Percentiles rank a stretch among this genome's conserved stretches.
These are phyloP conservation scores for Labroides dimidiatus DNA, from an alignment of 2,797 vertebrate species.

Conservation along the genomic window DNA sequence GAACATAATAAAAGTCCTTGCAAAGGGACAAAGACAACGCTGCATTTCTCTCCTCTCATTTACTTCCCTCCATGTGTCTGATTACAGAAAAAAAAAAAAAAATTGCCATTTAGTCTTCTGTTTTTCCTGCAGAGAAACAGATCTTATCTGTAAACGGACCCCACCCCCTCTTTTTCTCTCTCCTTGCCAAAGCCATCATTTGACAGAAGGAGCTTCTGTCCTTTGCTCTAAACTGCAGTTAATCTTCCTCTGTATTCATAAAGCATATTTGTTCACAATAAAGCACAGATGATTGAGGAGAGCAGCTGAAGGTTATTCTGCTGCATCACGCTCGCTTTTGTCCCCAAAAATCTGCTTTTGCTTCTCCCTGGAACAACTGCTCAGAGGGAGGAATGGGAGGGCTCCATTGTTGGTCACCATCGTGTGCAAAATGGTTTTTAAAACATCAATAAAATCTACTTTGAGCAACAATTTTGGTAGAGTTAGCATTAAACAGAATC, in stretches of 20 bases:
- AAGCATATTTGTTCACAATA: constrained; percentile 75
- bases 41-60: constrained; percentile 54
- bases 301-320: constrained; percentile 69
- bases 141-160: constrained; percentile 81
- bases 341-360: not conserved
- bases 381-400: not conserved
- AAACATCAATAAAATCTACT: not conserved
- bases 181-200: constrained; percentile 52
- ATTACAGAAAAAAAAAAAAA: constrained; percentile 70
- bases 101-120: constrained; percentile 41
- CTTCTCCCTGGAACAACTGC: constrained; percentile 14
- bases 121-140: constrained; percentile 62
- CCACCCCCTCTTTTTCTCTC: constrained; percentile 35
- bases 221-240: constrained; percentile 68
- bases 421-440: not conserved
- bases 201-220: constrained; percentile 51
- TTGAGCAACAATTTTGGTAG: not conserved
- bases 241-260: constrained; percentile 70
- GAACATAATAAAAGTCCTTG: constrained; percentile 73
- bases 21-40: constrained; percentile 71
- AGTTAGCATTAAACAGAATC: not conserved
- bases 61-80: constrained; percentile 32
- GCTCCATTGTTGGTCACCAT: not conserved
- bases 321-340: constrained; percentile 27
- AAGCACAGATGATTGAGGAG: constrained; percentile 56